Percentiles rank a stretch among this genome's conserved stretches.
Evolutionary conservation across 2,888 invertebrate genomes (phyloP).

Genomic region (Sericinus montela): DNA sequence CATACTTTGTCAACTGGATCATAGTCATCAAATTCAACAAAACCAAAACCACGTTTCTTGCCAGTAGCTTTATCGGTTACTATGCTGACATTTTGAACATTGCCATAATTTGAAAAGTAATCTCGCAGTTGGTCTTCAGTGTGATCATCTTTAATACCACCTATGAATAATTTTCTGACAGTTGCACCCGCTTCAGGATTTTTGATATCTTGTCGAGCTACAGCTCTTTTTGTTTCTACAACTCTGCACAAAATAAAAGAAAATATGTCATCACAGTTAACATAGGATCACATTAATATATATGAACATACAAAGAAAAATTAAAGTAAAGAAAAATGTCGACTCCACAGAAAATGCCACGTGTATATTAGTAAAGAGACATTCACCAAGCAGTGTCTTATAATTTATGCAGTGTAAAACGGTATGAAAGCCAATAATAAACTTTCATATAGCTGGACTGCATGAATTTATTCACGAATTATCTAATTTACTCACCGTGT

Average conservation of each 20-base stretch:
- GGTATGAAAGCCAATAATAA: slow-evolving; percentile 52
- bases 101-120: slow-evolving; percentile 91
- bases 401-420: slow-evolving; percentile 66
- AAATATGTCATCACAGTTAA: too few relatives aligned
- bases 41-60: slow-evolving; percentile 97
- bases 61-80: slow-evolving; percentile 96
- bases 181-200: slow-evolving; percentile 96
- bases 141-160: slow-evolving; percentile 95
- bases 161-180: slow-evolving; percentile 96
- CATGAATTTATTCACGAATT: slow-evolving; percentile 28
- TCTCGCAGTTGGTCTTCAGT: slow-evolving; percentile 93
- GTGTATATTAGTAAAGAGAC: slow-evolving; percentile 44
- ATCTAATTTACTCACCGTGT: slow-evolving; percentile 81
- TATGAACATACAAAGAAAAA: too few relatives aligned
- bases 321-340: slow-evolving; percentile 36
- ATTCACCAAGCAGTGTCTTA: slow-evolving; percentile 68
- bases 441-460: slow-evolving; percentile 70
- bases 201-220: slow-evolving; percentile 94
- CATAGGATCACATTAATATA: too few relatives aligned
- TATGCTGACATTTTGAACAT: slow-evolving; percentile 90
- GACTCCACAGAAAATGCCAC: slow-evolving; percentile 73
- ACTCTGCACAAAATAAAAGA: slow-evolving; percentile 80
- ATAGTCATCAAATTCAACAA: slow-evolving; percentile 98
- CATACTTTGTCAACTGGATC: slow-evolving; percentile 98
- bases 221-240: slow-evolving; percentile 98